Base-by-base conservation (phyloP, 2,113 vertebrate species). In the Acanthochromis polyacanthus region DNA sequence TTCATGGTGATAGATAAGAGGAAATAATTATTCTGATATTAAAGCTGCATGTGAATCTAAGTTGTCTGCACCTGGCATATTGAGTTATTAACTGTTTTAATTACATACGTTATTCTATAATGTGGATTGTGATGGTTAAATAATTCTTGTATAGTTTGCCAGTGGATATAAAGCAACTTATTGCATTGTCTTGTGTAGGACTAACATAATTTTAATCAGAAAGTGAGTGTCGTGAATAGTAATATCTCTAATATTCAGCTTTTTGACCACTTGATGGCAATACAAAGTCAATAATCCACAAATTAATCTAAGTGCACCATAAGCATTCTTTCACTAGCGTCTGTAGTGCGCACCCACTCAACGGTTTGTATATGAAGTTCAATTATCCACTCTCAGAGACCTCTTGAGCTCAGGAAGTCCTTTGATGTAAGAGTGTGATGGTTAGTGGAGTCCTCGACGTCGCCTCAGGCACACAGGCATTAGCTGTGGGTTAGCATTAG, bases 321-420 rank as follows among this genome's bases (percentile, higher is more conserved):
- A 43, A 38, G 50, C 20, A 28, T 46, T 70, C 23, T 53, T 71
- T 55, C 52, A 72, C 60, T 78, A 53, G 72, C 82, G 61, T 15
- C 57, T 46, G 59, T 30, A 60, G 30, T 40, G 40, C 73, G 81
- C 53, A 62, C 22, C 51, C n/a, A 28, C 46, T 75, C 45, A 77
- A 57, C 63, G 72, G 28, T 38, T 55, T 82, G 78, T 80, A 38
- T 69, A 51, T 36, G 59, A 53, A 74, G 4, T 58, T 51, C 30
- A 88, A 81, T 80, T 11, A 87, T 80, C 81, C 76, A 8, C 80
- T 89, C 38, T 62, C 61, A 64, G 36, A 72, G 22, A 48, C 36
- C 75, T 84, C 86, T 89, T 81, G 74, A 86, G 76, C 45, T 71
- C 65, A 88, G 91, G 87, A 91, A 89, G 85, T 71, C 19, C 62